These are phyloP conservation scores for Lycaon pictus DNA, from an alignment of 2,113 vertebrate species.

Conservation along the genomic window DNA sequence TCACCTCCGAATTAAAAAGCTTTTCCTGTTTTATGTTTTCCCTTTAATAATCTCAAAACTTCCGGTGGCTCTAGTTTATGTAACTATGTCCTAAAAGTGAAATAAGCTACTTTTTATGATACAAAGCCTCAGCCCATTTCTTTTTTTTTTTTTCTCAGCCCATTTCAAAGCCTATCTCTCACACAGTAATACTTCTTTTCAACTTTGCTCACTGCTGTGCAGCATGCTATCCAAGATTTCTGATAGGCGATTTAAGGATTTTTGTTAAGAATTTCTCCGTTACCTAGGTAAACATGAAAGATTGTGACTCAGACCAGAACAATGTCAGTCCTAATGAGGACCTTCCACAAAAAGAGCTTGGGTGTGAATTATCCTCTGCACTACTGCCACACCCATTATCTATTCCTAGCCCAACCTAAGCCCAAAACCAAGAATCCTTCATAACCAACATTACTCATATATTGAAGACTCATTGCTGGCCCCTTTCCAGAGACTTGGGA, in stretches of 20 bases:
- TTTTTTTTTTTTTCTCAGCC: not conserved
- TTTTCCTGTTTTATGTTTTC: conserved; percentile 20
- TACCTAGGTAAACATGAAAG: not conserved
- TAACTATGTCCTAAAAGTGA: conserved; percentile 39
- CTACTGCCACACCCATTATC: not conserved
- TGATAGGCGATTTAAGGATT: not conserved
- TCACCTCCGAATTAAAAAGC: conserved; percentile 40
- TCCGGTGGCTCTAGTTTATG: not conserved
- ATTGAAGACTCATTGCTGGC: not conserved
- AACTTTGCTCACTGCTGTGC: not conserved
- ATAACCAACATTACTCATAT: not conserved
- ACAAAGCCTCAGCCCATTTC: not conserved
- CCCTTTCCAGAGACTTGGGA: conserved; percentile 26
- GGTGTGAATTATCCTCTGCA: not conserved
- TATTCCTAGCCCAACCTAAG: not conserved
- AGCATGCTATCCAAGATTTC: not conserved
- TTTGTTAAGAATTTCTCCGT: not conserved
- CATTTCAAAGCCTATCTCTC: not conserved
- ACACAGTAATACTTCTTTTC: not conserved
- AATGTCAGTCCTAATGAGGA: not conserved
- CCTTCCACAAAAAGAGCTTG: not conserved
- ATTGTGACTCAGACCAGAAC: not conserved
- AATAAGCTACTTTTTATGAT: conserved; percentile 14
- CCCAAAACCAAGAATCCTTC: conserved; percentile 29
- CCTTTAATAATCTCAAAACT: conserved; percentile 50